Evolutionary conservation across 2,888 invertebrate species (phyloP).

Genomic region (Nymphalis urticae): DNA sequence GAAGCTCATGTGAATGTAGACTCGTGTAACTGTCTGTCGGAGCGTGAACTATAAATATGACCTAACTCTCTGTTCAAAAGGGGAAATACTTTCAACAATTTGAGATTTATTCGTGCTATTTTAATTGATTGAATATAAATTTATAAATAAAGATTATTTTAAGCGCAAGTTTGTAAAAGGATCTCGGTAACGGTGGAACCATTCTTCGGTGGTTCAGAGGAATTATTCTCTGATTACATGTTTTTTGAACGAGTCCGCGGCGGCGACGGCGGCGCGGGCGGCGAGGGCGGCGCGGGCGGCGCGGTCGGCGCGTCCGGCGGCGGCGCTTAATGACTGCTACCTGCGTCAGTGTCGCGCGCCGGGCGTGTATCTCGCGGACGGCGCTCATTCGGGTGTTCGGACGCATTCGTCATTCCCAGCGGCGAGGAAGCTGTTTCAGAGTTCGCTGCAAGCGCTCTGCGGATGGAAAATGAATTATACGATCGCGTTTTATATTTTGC

Average conservation of each 20-base stretch:
- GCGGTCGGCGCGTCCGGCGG: not conserved
- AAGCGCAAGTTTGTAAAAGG: not conserved
- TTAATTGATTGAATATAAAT: too few relatives aligned
- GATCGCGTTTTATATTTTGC: not conserved
- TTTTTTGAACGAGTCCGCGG: not conserved
- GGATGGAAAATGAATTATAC: not conserved
- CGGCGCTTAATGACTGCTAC: not conserved
- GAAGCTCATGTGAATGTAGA: not conserved
- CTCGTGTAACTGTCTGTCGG: not conserved
- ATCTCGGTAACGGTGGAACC: not conserved
- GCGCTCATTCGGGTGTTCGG: not conserved
- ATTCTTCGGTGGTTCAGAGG: too few relatives aligned
- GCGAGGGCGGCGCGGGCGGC: not conserved
- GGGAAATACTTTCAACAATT: not conserved
- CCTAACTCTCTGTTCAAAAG: not conserved
- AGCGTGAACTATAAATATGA: conserved; percentile 1
- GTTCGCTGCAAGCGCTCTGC: not conserved
- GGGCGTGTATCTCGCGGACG: not conserved
- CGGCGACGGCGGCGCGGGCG: too few relatives aligned
- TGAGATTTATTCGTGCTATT: not conserved
- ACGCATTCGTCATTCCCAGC: not conserved
- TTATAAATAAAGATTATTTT: not conserved
- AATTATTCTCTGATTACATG: conserved; percentile 4
- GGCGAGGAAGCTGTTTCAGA: not conserved
- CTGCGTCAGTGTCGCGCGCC: not conserved